Percentiles rank a stretch among this genome's conserved stretches.
These are phyloP conservation scores for Drosophila conformis DNA, from an alignment of 2,888 invertebrate species.

Conservation along the genomic window DNA sequence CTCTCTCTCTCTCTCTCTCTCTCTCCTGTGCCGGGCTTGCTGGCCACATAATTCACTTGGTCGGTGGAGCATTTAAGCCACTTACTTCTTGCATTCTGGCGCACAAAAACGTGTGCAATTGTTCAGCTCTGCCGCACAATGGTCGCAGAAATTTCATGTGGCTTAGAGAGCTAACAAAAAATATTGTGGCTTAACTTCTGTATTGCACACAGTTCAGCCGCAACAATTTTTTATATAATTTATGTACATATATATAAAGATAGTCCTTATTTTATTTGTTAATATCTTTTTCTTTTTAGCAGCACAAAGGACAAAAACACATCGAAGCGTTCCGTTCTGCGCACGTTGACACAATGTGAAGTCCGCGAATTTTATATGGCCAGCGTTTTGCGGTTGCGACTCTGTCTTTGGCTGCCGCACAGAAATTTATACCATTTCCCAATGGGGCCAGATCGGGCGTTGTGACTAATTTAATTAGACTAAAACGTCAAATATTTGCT, in stretches of 20 bases:
- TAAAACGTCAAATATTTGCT: slow-evolving; percentile 82
- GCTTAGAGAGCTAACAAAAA: slow-evolving; percentile 60
- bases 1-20: slow-evolving; percentile 4
- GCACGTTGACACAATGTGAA: slow-evolving; percentile 42
- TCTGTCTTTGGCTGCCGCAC: slow-evolving; percentile 35
- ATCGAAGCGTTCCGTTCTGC: slow-evolving; percentile 20
- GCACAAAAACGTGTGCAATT: slow-evolving; percentile 73
- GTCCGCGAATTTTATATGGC: slow-evolving; percentile 36
- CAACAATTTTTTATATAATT: slow-evolving; percentile 8
- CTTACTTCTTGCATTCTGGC: slow-evolving; percentile 75
- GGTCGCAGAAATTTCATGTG: slow-evolving; percentile 69
- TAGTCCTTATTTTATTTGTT: slow-evolving; percentile 10
- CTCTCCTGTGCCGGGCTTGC: background rate
- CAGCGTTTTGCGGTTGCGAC: slow-evolving; percentile 38
- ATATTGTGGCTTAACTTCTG: slow-evolving; percentile 58
- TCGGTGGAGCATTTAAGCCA: slow-evolving; percentile 62
- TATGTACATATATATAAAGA: slow-evolving; percentile 6
- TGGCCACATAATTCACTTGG: slow-evolving; percentile 64
- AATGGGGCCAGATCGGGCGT: slow-evolving; percentile 55
- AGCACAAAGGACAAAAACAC: background rate
- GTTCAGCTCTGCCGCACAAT: slow-evolving; percentile 68
- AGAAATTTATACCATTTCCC: slow-evolving; percentile 76
- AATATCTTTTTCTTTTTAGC: background rate
- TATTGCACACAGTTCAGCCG: slow-evolving; percentile 44
- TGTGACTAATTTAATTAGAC: slow-evolving; percentile 81